phyloP scores from a whole-genome alignment of 2,797 vertebrate species.

The Rhyacichthys aspro region DNA sequence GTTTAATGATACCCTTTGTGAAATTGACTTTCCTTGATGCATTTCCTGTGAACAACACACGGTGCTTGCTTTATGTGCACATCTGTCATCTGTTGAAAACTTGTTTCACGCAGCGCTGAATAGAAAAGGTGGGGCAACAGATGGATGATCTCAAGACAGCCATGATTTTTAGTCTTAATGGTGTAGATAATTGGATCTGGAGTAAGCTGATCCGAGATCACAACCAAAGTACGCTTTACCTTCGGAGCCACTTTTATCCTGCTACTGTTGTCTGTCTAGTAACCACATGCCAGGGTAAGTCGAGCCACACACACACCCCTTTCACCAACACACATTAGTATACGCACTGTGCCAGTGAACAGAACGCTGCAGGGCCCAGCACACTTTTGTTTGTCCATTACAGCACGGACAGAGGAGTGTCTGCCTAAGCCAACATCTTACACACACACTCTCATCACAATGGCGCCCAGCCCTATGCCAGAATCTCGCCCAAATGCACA shows the following conservation, averaged over 20 bases:
- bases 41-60: constrained; percentile 13
- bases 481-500: constrained; percentile 50
- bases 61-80: background rate
- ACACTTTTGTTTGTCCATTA: constrained; percentile 68
- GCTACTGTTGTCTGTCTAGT: constrained; percentile 61
- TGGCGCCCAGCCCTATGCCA: constrained; percentile 55
- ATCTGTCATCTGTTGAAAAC: constrained; percentile 13
- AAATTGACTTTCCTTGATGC: constrained; percentile 33
- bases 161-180: constrained; percentile 48
- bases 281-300: constrained; percentile 55
- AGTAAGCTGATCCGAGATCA: constrained; percentile 68
- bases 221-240: constrained; percentile 59
- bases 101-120: constrained; percentile 13
- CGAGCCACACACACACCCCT: constrained; percentile 14
- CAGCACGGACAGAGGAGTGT: constrained; percentile 57
- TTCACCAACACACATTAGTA: constrained; percentile 12
- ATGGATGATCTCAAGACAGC: constrained; percentile 42
- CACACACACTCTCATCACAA: constrained; percentile 44
- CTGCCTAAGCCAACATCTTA: constrained; percentile 65
- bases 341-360: constrained; percentile 41
- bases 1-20: constrained; percentile 21
- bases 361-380: constrained; percentile 62
- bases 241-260: constrained; percentile 71
- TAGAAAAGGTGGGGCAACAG: constrained; percentile 30
- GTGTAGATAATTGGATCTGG: constrained; percentile 69